A percentile compares a stretch with the other conserved stretches of the same genome.
Conservation (phyloP, 2,888 invertebrate species). For the Chalcis sispes region DNA sequence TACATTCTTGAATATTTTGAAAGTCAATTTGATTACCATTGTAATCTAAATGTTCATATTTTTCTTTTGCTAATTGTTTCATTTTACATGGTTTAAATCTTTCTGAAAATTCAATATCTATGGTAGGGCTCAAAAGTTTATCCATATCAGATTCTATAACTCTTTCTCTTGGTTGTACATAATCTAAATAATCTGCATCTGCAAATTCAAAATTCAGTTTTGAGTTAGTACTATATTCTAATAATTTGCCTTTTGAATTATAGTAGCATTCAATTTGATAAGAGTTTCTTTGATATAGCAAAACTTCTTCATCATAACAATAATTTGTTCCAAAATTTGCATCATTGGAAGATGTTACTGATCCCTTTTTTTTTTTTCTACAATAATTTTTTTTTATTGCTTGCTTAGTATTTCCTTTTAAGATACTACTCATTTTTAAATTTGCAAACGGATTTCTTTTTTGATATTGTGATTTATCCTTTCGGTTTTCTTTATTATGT, state of each 20-base stretch:
- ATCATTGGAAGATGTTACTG: neutral
- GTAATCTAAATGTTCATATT: conserved; percentile 20
- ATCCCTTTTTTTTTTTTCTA: neutral
- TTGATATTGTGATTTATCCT: conserved; percentile 25
- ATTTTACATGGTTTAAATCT: conserved; percentile 21
- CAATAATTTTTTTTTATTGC: conserved; percentile 17
- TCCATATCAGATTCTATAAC: conserved; percentile 56
- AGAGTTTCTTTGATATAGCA: neutral
- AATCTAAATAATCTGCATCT: conserved; percentile 54
- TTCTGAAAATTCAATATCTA: conserved; percentile 45
- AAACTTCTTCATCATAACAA: conserved; percentile 5
- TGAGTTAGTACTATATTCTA: conserved; percentile 13
- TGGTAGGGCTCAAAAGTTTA: conserved; percentile 50
- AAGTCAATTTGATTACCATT: conserved; percentile 51
- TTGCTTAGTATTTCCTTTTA: conserved; percentile 45
- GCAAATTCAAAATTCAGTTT: conserved; percentile 42
- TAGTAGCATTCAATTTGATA: conserved; percentile 22
- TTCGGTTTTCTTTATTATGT: conserved; percentile 41
- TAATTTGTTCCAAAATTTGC: conserved; percentile 24
- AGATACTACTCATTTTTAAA: conserved; percentile 51
- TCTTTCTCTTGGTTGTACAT: conserved; percentile 55
- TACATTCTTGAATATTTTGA: conserved; percentile 20
- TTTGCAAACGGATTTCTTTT: conserved; percentile 53
- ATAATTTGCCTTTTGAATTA: conserved; percentile 9
- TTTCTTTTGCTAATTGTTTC: conserved; percentile 8